Conservation (phyloP, 2,888 invertebrate species). For the Falcaria lacertinaria region DNA sequence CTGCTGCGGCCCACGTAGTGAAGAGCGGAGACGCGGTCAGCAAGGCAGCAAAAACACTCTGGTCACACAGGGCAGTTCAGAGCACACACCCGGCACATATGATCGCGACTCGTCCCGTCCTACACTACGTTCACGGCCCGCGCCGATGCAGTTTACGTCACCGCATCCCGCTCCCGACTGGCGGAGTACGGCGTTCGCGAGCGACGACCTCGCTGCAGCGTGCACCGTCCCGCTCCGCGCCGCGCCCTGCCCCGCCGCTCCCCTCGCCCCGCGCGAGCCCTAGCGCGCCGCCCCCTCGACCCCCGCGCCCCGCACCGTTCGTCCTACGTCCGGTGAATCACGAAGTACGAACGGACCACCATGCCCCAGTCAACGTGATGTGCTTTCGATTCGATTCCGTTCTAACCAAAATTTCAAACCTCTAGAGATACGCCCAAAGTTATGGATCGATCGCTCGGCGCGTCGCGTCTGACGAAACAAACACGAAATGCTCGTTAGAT, state of each 20-base stretch:
- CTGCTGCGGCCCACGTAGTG: constrained; percentile 67
- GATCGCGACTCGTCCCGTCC: constrained; percentile 73
- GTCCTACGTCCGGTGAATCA: constrained; percentile 73
- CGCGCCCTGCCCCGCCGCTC: constrained; percentile 43
- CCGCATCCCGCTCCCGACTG: constrained; percentile 80
- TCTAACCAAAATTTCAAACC: neutral
- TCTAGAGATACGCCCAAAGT: neutral
- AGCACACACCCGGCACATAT: constrained; percentile 57
- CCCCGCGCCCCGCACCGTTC: constrained; percentile 34
- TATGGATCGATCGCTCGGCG: neutral
- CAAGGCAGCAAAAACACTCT: constrained; percentile 56
- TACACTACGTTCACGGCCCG: constrained; percentile 75
- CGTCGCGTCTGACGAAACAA: constrained; percentile 4
- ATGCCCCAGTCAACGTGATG: constrained; percentile 31
- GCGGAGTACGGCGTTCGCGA: constrained; percentile 61
- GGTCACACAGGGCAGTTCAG: constrained; percentile 56
- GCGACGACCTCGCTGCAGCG: constrained; percentile 78
- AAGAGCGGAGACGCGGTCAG: constrained; percentile 67
- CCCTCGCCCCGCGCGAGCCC: constrained; percentile 23
- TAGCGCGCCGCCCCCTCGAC: constrained; percentile 37
- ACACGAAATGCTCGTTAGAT: constrained; percentile 29
- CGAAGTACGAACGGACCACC: constrained; percentile 38
- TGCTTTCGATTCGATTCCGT: constrained; percentile 22
- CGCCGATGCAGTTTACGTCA: constrained; percentile 79
- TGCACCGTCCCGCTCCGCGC: constrained; percentile 66